Percentiles rank a stretch among this genome's conserved stretches.
These are phyloP conservation scores for Lepidothrix coronata DNA, from an alignment of 2,113 vertebrate species.

Conservation along the genomic window DNA sequence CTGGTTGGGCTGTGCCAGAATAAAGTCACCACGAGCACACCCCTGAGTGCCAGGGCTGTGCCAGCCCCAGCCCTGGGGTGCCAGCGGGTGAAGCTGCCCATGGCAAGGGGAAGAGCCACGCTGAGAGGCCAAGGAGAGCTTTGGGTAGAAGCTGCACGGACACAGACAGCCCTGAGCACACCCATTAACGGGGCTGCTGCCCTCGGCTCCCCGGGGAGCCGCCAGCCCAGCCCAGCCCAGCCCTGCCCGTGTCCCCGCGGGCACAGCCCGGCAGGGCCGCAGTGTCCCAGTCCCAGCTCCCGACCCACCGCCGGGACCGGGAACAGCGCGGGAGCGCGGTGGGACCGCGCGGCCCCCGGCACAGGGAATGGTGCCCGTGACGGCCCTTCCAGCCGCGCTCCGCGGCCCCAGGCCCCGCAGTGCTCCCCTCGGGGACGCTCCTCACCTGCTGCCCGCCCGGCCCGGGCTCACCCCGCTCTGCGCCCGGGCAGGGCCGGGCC, in stretches of 20 bases:
- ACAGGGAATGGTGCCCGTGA: neutral
- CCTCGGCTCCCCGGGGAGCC: neutral
- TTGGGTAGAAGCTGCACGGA: fast-evolving
- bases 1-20: fast-evolving
- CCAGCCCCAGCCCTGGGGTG: neutral
- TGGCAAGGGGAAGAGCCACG: neutral
- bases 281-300: fast-evolving
- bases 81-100: neutral
- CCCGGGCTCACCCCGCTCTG: neutral
- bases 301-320: fast-evolving
- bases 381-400: too few species aligned
- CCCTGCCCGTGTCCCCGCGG: neutral
- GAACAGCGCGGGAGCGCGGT: too few species aligned
- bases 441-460: neutral
- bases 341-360: too few species aligned
- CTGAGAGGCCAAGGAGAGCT: neutral
- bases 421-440: neutral
- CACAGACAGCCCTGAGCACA: fast-evolving
- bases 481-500: neutral
- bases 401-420: too few species aligned
- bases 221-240: too few species aligned
- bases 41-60: neutral
- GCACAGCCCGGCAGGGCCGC: neutral
- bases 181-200: fast-evolving
- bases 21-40: neutral